A percentile compares a stretch with the other conserved stretches of the same genome.
Evolutionary conservation across 2,888 invertebrate genomes (phyloP).

Genomic region (Toxonevra muliebris): DNA sequence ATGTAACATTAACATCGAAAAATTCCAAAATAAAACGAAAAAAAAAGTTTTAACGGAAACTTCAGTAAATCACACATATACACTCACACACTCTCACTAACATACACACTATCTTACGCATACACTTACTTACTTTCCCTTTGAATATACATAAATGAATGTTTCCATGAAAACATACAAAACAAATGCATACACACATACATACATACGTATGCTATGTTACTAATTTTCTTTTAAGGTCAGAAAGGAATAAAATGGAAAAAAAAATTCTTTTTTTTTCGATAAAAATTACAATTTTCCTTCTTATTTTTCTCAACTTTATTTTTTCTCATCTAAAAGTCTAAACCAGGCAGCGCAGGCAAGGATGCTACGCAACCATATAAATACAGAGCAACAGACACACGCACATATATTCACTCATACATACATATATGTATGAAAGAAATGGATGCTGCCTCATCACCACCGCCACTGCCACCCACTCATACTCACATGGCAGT

Average conservation of each 20-base stretch:
- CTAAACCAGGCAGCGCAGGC: slow-evolving; percentile 38
- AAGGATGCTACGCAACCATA: slow-evolving; percentile 45
- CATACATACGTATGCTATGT: slow-evolving; percentile 36
- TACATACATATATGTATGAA: slow-evolving; percentile 11
- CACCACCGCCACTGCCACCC: not conserved
- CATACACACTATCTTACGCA: slow-evolving; percentile 17
- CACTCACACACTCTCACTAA: slow-evolving; percentile 12
- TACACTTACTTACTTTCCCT: too few relatives aligned
- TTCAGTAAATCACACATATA: slow-evolving; percentile 43
- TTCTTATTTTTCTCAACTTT: slow-evolving; percentile 49
- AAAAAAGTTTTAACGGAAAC: slow-evolving; percentile 55
- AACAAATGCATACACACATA: slow-evolving; percentile 26
- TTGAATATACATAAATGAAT: slow-evolving; percentile 17
- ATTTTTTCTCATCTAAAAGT: slow-evolving; percentile 48
- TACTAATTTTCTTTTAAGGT: slow-evolving; percentile 60
- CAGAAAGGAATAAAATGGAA: slow-evolving; percentile 53
- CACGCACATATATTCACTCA: slow-evolving; percentile 12
- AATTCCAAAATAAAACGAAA: slow-evolving; percentile 30
- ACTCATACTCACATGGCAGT: not conserved
- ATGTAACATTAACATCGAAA: slow-evolving; percentile 4
- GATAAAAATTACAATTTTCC: slow-evolving; percentile 63
- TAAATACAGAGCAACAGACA: slow-evolving; percentile 27
- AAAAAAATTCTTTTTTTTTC: slow-evolving; percentile 48
- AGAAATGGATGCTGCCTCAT: not conserved
- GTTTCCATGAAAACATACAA: slow-evolving; percentile 29